These are phyloP conservation scores for Corydoras sp. DNA, from an alignment of 2,113 vertebrate genomes.

Conservation along the genomic window DNA sequence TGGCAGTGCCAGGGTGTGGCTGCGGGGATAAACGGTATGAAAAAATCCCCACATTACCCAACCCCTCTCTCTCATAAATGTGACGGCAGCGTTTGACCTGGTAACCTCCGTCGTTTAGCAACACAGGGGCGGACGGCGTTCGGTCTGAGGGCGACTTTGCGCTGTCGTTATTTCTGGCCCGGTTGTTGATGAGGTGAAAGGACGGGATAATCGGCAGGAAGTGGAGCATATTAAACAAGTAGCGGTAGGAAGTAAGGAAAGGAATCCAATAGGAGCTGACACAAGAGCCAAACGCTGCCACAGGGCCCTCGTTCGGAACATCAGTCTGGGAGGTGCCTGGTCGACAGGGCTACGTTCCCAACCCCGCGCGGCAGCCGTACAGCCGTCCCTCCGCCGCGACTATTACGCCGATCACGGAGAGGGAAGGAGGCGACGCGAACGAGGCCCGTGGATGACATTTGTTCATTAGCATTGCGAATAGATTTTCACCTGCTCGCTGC, in stretches of 20 bases:
- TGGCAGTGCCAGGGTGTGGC: constrained; percentile 42
- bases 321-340: constrained; percentile 67
- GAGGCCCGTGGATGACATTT: constrained; percentile 69
- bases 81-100: constrained; percentile 24
- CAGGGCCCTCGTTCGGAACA: constrained; percentile 76
- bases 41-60: constrained; percentile 23
- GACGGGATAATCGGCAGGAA: background rate
- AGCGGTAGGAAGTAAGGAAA: constrained; percentile 2
- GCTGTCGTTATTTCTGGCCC: constrained; percentile 25
- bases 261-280: constrained; percentile 48
- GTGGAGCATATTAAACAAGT: constrained; percentile 8
- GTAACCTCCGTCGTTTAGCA: constrained; percentile 22
- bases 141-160: constrained; percentile 17
- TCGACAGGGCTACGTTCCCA: constrained; percentile 14
- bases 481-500: constrained; percentile 72
- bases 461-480: constrained; percentile 67
- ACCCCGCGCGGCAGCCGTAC: background rate
- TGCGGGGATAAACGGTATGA: constrained; percentile 27
- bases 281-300: constrained; percentile 65
- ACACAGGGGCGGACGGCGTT: constrained; percentile 1
- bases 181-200: constrained; percentile 28
- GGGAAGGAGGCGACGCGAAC: constrained; percentile 64
- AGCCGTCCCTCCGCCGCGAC: constrained; percentile 59
- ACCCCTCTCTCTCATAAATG: constrained; percentile 28
- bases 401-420: constrained; percentile 63